These are phyloP conservation scores for Ophthalmolycus amberensis DNA, from an alignment of 2,113 vertebrate genomes.

Conservation along the genomic window DNA sequence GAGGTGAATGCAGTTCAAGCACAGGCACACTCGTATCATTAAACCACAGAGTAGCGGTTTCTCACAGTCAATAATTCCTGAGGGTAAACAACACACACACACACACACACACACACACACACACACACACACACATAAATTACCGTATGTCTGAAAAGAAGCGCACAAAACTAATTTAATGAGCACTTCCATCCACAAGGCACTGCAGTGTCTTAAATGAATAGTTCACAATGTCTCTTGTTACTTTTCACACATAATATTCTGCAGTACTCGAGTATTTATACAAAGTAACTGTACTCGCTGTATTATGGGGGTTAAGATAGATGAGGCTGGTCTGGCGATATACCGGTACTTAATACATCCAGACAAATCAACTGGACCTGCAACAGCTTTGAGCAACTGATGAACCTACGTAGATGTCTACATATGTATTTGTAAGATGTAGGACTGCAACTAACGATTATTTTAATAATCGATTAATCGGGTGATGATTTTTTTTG, in stretches of 20 bases:
- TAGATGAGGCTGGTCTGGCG: conserved; percentile 1
- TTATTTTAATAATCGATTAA: too few species aligned
- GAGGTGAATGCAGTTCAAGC: conserved; percentile 13
- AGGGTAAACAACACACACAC: conserved; percentile 48
- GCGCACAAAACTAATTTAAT: conserved; percentile 35
- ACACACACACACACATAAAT: conserved; percentile 39
- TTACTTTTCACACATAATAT: conserved; percentile 3
- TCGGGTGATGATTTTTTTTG: too few species aligned
- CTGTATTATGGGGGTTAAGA: conserved; percentile 7
- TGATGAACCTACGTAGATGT: not conserved
- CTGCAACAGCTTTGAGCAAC: not conserved
- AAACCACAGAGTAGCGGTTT: conserved; percentile 57
- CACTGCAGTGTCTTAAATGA: conserved; percentile 37
- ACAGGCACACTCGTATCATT: conserved; percentile 55
- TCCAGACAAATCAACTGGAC: conserved; percentile 7
- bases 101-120: conserved; percentile 20
- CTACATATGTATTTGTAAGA: not conserved
- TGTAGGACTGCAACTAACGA: too few species aligned
- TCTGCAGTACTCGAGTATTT: not conserved
- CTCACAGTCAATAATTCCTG: conserved; percentile 60
- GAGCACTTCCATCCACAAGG: conserved; percentile 49
- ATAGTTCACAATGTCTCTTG: conserved; percentile 2
- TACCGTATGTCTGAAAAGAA: conserved; percentile 46
- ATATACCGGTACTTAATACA: conserved; percentile 19
- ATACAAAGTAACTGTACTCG: conserved; percentile 4